Conservation (phyloP, 2,888 invertebrate genomes). For the Ichneumon xanthorius region DNA sequence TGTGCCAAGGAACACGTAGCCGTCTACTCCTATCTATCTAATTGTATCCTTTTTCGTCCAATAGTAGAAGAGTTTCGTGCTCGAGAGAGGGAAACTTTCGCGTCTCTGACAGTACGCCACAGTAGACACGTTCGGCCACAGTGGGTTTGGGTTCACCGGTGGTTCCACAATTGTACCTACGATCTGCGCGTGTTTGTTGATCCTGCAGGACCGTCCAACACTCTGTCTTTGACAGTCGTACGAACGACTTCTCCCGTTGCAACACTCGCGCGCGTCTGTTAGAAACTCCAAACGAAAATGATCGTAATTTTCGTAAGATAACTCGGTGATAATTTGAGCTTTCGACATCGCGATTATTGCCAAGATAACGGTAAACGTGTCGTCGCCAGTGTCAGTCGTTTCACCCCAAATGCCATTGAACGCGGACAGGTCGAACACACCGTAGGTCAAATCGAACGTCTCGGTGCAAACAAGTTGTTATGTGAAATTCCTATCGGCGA, state of each 20-base stretch:
- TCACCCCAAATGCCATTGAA: neutral
- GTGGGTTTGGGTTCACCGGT: slow-evolving; percentile 9
- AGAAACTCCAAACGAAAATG: neutral
- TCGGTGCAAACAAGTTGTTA: neutral
- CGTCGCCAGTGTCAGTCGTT: neutral
- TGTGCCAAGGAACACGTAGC: slow-evolving; percentile 41
- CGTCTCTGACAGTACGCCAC: neutral
- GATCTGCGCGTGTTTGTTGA: neutral
- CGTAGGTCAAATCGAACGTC: neutral
- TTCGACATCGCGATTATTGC: neutral
- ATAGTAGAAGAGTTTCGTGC: neutral
- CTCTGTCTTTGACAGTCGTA: neutral
- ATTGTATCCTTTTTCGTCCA: neutral
- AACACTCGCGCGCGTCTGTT: neutral
- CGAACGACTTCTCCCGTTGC: neutral
- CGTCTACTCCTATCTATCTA: slow-evolving; percentile 26
- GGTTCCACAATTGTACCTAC: neutral
- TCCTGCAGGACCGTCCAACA: neutral
- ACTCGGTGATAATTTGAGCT: neutral
- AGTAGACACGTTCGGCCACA: neutral
- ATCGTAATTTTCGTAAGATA: neutral
- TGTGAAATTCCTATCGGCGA: neutral
- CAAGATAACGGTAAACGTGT: slow-evolving; percentile 19
- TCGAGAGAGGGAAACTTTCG: slow-evolving; percentile 12
- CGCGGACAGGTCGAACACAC: neutral